phyloP scores from a whole-genome alignment of 2,888 invertebrate genomes.

The Rhamphomyia laevipes region DNA sequence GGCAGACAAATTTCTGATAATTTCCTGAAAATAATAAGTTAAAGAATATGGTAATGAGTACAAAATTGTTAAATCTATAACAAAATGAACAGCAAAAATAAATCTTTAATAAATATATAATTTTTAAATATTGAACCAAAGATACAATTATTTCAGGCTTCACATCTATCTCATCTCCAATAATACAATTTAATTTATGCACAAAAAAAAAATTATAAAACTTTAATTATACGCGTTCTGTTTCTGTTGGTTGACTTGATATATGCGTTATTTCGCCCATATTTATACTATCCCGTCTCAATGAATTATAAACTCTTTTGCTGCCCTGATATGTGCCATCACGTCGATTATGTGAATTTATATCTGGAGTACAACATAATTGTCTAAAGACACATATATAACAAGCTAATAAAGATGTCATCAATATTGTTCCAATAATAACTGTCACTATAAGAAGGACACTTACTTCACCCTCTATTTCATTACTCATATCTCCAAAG shows the following conservation, averaged over 20 bases:
- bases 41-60: no score
- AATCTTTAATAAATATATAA: no score
- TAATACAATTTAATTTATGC: no score
- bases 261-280: slow-evolving; percentile 49
- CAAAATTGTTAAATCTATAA: no score
- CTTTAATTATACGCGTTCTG: slow-evolving; percentile 41
- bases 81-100: no score
- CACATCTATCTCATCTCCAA: no score
- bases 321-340: slow-evolving; percentile 9
- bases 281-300: slow-evolving; percentile 43
- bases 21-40: no score
- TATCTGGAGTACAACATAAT: slow-evolving; percentile 44
- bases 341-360: slow-evolving; percentile 28
- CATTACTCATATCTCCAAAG: slow-evolving; percentile 12
- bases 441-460: slow-evolving; percentile 48
- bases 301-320: slow-evolving; percentile 13
- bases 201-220: no score
- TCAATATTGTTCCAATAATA: slow-evolving; percentile 45
- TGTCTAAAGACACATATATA: slow-evolving; percentile 54
- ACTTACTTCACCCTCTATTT: slow-evolving; percentile 45
- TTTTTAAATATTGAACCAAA: no score
- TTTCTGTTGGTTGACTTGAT: slow-evolving; percentile 50
- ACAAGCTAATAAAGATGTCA: slow-evolving; percentile 51
- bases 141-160: no score
- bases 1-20: no score